phyloP scores from a whole-genome alignment of 2,888 invertebrate species.

The Aleiodes testaceus region DNA sequence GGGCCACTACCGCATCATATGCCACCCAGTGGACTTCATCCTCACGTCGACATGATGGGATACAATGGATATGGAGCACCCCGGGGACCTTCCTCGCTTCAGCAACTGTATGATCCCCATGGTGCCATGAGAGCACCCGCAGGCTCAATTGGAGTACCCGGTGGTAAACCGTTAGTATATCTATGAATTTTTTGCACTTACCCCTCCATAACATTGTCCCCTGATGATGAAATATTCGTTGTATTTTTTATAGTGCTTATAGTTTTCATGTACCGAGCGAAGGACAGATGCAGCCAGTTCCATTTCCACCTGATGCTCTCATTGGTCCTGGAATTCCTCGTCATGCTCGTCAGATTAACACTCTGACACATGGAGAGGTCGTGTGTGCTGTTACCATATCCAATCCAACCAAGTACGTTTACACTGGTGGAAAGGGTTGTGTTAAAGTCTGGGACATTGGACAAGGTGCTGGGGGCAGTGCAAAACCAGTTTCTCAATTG shows the following conservation, averaged over 20 bases:
- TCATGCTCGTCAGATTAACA: constrained; percentile 92
- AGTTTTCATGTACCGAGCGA: constrained; percentile 94
- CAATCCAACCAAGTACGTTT: constrained; percentile 92
- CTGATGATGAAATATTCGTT: not conserved
- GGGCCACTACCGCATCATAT: constrained; percentile 78
- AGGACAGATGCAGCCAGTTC: constrained; percentile 91
- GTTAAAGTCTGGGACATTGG: constrained; percentile 98
- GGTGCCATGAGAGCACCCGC: constrained; percentile 79
- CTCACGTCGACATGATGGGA: constrained; percentile 79
- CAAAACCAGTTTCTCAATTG: constrained; percentile 87
- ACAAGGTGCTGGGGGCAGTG: constrained; percentile 85
- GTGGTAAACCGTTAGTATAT: constrained; percentile 87
- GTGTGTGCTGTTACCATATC: constrained; percentile 97
- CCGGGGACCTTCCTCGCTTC: constrained; percentile 75
- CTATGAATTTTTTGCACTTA: constrained; percentile 14
- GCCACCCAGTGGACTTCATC: constrained; percentile 75
- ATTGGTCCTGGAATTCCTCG: constrained; percentile 93
- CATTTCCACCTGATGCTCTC: constrained; percentile 94
- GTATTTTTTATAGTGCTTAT: constrained; percentile 83
- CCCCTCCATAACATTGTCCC: not conserved
- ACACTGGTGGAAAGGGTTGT: constrained; percentile 97
- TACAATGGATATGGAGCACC: constrained; percentile 78
- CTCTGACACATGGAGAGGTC: constrained; percentile 94
- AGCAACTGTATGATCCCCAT: constrained; percentile 81
- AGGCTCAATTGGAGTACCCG: constrained; percentile 80